Evolutionary conservation across 1,140 invertebrate genomes (phyloP).

Genomic region (Brevipalpus yothersi): DNA sequence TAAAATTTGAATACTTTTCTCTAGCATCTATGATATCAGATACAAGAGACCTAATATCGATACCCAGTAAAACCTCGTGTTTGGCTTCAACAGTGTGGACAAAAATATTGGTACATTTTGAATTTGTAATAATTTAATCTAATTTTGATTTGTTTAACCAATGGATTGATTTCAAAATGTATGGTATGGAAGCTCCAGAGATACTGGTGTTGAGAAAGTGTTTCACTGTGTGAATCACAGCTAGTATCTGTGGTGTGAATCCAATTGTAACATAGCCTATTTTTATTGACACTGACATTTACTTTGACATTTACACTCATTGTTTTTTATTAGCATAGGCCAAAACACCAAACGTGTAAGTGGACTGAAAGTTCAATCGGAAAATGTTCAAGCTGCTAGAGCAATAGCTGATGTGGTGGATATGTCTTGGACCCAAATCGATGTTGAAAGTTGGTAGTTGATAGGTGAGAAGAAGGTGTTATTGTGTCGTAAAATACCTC

Average conservation of each 20-base stretch:
- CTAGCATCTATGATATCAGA: too few relatives aligned
- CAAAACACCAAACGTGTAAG: conserved; percentile 91
- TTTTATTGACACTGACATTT: not conserved
- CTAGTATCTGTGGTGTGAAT: too few relatives aligned
- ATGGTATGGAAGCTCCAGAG: not conserved
- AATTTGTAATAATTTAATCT: too few relatives aligned
- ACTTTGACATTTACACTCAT: not conserved
- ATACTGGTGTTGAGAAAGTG: not conserved
- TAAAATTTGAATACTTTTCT: too few relatives aligned
- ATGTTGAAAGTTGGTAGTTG: conserved; percentile 53
- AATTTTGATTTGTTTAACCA: too few relatives aligned
- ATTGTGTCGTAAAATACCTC: not conserved
- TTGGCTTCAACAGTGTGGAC: too few relatives aligned
- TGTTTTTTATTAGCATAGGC: conserved; percentile 21
- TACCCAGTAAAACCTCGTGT: too few relatives aligned
- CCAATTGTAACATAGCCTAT: not conserved
- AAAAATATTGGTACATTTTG: too few relatives aligned
- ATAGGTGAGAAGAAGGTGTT: not conserved
- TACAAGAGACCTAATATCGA: too few relatives aligned
- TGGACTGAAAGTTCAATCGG: conserved; percentile 84
- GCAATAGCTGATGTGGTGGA: conserved; percentile 97
- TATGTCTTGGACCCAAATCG: conserved; percentile 90
- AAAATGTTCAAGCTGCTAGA: conserved; percentile 94
- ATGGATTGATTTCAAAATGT: not conserved
- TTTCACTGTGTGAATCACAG: not conserved